Conservation (phyloP, 2,888 invertebrate genomes). For the Trilocha varians region DNA sequence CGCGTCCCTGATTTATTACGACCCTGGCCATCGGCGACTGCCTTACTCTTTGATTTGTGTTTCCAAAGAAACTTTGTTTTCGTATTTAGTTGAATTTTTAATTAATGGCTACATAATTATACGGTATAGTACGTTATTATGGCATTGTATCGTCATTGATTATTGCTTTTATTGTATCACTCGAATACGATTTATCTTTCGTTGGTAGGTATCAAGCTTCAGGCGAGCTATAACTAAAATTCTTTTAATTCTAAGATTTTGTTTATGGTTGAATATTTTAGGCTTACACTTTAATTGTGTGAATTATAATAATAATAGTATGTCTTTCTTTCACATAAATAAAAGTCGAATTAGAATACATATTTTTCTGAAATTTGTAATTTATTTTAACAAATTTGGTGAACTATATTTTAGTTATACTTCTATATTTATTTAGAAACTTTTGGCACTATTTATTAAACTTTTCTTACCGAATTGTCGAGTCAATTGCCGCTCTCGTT, state of each 20-base stretch:
- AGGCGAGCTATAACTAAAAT: not conserved
- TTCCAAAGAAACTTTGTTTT: slow-evolving; percentile 52
- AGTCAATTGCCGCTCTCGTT: no score
- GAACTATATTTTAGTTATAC: no score
- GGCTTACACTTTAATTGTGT: not conserved
- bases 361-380: no score
- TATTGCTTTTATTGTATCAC: slow-evolving; percentile 55
- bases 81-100: slow-evolving; percentile 69
- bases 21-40: slow-evolving; percentile 50
- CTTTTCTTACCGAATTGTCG: no score
- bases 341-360: no score
- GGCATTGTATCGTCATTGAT: slow-evolving; percentile 49
- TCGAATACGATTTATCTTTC: slow-evolving; percentile 40
- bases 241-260: not conserved
- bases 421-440: no score
- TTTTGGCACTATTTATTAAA: no score
- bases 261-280: not conserved
- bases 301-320: not conserved
- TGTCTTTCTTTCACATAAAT: not conserved
- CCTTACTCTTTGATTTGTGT: slow-evolving; percentile 61
- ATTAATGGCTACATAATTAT: slow-evolving; percentile 67
- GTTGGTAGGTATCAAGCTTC: slow-evolving; percentile 12
- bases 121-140: slow-evolving; percentile 58
- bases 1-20: slow-evolving; percentile 62
- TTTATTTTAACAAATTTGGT: no score